Conservation (phyloP, 2,888 invertebrate species). For the Trypoxylon attenuatum region DNA sequence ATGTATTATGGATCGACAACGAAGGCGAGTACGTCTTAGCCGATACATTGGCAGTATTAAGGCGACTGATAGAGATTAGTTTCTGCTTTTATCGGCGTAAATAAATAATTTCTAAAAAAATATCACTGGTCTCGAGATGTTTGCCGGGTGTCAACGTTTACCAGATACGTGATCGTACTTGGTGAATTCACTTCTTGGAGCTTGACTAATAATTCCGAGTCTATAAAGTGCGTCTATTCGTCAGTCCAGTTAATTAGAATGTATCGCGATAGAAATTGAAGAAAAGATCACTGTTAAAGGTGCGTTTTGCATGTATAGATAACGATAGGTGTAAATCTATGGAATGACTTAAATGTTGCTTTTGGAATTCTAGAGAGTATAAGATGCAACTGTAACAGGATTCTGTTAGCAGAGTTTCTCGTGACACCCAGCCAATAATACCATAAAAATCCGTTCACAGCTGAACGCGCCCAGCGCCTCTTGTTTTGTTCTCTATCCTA, state of each 20-base stretch:
- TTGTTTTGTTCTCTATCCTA: constrained; percentile 43
- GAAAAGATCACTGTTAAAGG: no score
- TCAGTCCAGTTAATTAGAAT: no score
- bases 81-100: constrained; percentile 65
- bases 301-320: no score
- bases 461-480: constrained; percentile 73
- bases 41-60: constrained; percentile 68
- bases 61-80: constrained; percentile 64
- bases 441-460: constrained; percentile 68
- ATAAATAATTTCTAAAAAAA: constrained; percentile 73
- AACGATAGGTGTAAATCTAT: no score
- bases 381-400: not conserved
- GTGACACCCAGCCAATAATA: constrained; percentile 62
- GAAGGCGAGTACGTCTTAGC: constrained; percentile 57
- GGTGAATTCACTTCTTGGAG: no score
- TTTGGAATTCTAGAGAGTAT: not conserved
- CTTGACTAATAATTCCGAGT: no score
- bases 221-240: not conserved
- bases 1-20: constrained; percentile 43
- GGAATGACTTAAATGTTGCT: no score
- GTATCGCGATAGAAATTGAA: no score
- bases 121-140: constrained; percentile 72
- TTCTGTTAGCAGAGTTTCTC: not conserved
- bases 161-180: not conserved
- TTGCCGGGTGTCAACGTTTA: constrained; percentile 42